Conservation (phyloP, 2,888 invertebrate species). For the Leucoma salicis region DNA sequence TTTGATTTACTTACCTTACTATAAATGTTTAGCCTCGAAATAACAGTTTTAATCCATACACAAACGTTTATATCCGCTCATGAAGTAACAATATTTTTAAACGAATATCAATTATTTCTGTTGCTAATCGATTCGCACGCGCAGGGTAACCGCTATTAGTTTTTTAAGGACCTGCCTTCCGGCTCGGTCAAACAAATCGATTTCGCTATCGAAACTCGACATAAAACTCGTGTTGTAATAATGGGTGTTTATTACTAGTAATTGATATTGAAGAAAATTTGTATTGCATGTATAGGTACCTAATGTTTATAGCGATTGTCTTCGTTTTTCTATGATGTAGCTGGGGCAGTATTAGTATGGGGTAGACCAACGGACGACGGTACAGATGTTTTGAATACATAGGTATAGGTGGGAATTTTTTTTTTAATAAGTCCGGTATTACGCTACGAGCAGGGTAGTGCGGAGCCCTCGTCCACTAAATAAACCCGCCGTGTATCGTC, state of each 20-base stretch:
- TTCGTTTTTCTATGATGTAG: no score
- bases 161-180: constrained; percentile 38
- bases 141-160: constrained; percentile 25
- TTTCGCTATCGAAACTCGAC: constrained; percentile 37
- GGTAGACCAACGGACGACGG: no score
- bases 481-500: no score
- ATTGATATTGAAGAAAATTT: constrained; percentile 1
- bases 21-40: not conserved
- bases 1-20: no score
- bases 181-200: constrained; percentile 37
- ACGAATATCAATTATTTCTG: constrained; percentile 25
- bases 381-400: no score
- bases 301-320: no score
- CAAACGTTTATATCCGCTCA: constrained; percentile 31
- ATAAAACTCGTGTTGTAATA: constrained; percentile 3
- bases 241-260: constrained; percentile 7
- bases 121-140: constrained; percentile 34
- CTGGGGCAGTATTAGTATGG: no score
- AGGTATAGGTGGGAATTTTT: no score
- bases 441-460: no score
- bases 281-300: no score
- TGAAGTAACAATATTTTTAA: constrained; percentile 22
- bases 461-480: no score
- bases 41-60: constrained; percentile 14
- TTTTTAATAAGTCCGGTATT: no score